These are phyloP conservation scores for Scortum barcoo DNA, from an alignment of 2,113 vertebrate species.

Conservation along the genomic window DNA sequence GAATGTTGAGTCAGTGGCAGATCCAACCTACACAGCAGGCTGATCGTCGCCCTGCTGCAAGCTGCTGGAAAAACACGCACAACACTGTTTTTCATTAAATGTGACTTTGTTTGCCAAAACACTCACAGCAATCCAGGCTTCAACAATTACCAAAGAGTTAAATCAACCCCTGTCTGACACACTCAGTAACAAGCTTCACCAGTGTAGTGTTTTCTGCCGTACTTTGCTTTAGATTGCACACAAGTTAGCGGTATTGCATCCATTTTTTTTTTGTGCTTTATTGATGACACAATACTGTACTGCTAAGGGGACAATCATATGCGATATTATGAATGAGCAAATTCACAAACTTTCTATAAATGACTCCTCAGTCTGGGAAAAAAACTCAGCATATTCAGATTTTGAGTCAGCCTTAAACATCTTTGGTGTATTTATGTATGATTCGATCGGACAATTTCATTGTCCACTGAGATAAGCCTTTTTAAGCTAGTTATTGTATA, in stretches of 20 bases:
- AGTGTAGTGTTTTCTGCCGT: neutral
- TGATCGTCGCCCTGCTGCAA: neutral
- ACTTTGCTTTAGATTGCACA: neutral
- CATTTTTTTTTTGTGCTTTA: neutral
- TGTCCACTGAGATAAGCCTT: neutral
- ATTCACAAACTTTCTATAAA: neutral
- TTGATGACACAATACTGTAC: neutral
- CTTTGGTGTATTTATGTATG: too few species aligned
- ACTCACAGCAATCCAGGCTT: neutral
- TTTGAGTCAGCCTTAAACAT: neutral
- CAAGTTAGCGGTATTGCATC: neutral
- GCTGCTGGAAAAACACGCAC: neutral
- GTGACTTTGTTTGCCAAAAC: neutral
- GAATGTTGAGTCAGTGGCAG: conserved; percentile 27
- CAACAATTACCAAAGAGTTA: neutral
- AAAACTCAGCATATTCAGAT: neutral
- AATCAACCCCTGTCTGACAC: neutral
- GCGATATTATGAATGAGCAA: neutral
- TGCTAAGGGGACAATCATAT: neutral
- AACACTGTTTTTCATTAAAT: neutral
- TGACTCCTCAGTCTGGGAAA: too few species aligned
- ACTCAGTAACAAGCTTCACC: neutral
- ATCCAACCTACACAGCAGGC: neutral
- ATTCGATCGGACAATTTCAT: neutral
- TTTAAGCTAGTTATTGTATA: neutral